These are phyloP conservation scores for Folsomia candida DNA, from an alignment of 2,888 invertebrate species.

Conservation along the genomic window DNA sequence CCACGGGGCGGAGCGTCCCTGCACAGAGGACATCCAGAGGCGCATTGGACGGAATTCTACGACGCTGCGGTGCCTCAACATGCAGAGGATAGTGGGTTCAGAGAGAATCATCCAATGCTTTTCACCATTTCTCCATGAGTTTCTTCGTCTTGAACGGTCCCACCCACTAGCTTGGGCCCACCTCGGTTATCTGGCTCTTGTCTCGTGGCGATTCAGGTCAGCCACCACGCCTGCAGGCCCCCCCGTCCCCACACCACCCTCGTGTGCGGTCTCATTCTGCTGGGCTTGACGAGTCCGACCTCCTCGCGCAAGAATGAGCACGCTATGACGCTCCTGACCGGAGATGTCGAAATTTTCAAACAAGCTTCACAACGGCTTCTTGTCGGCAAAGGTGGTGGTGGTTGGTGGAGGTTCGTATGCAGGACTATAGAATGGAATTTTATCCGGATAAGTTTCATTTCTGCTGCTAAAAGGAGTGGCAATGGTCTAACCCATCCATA, in stretches of 20 bases:
- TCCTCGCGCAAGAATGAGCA: background rate
- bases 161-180: background rate
- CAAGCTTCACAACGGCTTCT: background rate
- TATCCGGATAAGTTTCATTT: background rate
- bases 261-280: background rate
- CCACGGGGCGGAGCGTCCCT: constrained; percentile 18
- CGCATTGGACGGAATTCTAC: background rate
- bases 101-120: background rate
- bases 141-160: background rate
- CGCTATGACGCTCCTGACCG: background rate
- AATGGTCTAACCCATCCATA: too few relatives aligned
- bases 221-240: background rate
- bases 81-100: background rate
- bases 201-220: background rate
- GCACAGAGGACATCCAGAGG: background rate
- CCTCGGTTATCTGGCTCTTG: background rate
- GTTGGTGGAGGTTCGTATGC: background rate
- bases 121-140: background rate
- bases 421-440: background rate
- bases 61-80: background rate
- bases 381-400: background rate
- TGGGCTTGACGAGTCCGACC: background rate
- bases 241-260: background rate
- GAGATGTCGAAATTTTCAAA: background rate
- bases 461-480: too few relatives aligned